Evolutionary conservation across 1,140 invertebrate species (phyloP).

Genomic region (Caerostris darwini): DNA sequence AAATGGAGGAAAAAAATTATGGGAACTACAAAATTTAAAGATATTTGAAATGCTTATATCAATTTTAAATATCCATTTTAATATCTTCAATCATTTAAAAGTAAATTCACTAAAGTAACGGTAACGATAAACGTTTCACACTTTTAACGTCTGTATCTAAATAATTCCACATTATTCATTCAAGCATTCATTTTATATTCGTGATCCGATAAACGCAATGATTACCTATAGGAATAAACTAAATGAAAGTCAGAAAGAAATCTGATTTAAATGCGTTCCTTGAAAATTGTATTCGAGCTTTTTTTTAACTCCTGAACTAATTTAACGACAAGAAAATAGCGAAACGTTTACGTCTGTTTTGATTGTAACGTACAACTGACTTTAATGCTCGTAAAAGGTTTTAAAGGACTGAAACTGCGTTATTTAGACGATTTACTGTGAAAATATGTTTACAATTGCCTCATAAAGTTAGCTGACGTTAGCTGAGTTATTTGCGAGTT

Average conservation of each 20-base stretch:
- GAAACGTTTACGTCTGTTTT: conserved; percentile 21
- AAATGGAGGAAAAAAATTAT: too few species aligned
- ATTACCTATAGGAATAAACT: neutral
- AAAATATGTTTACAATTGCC: conserved; percentile 34
- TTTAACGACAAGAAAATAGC: neutral
- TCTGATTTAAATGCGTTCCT: neutral
- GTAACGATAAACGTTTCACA: too few species aligned
- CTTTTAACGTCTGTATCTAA: neutral
- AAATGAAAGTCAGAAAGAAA: neutral
- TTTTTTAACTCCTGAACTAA: neutral
- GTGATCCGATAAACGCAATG: neutral
- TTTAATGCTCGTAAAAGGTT: conserved; percentile 36
- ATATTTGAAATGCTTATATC: too few species aligned
- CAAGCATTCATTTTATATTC: neutral
- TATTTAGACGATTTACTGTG: conserved; percentile 32
- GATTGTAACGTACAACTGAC: neutral
- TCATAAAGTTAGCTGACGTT: conserved; percentile 12
- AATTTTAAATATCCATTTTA: too few species aligned
- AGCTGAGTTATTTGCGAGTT: conserved; percentile 19
- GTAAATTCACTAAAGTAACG: too few species aligned
- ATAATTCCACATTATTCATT: neutral
- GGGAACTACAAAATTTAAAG: too few species aligned
- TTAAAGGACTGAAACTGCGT: conserved; percentile 25
- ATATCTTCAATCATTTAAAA: too few species aligned
- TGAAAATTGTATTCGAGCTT: neutral